Base-by-base conservation (phyloP, 2,113 vertebrate genomes). In the Stomatorhinus ivindoensis region DNA sequence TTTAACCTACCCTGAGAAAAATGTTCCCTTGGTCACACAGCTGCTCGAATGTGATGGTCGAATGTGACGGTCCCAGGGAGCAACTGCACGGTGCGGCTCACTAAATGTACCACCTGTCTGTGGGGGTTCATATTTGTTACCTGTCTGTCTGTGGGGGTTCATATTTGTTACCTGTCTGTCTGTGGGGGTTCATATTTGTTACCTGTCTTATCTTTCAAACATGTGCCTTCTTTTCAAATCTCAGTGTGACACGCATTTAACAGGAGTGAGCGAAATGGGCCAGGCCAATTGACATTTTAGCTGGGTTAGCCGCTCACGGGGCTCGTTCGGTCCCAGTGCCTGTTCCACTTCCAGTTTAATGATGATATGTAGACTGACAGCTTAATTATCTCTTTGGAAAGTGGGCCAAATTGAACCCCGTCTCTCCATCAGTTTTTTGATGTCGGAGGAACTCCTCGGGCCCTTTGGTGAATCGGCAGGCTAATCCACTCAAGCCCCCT, bases 341-440 rank as follows among this genome's bases (percentile, higher is more conserved):
- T 92, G 93, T 93, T 95, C 95, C 95, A 93, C 93, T 95, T 96
- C 95, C 96, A 93, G 95, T 97, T 95, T 97, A 99, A 97, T 98
- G 97, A 97, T 98, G 97, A 96, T 97, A 97, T 93, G 95, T 94
- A 97, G 97, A 97, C 95, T 99, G 98, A 99, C 98, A 99, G 97
- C 96, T 98, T 98, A 97, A 99, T 99, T 99, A 99, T 98, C 97
- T 97, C 97, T 97, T 97, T 97, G 97, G 97, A 99, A 97, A 97
- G 95, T 97, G 96, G 96, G 96, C 98, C 98, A 99, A 99, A 98
- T 98, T 97, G 97, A 98, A 96, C 96, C 96, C 97, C 97, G 97
- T 98, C 97, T 98, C 97, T 97, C 96, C 95, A 97, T 98, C 96
- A 97, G 96, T 31, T 96, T 97, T 96, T 96, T 96, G 97, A 97